Percentiles rank a stretch among this genome's conserved stretches.
Evolutionary conservation across 2,888 invertebrate genomes (phyloP).

Genomic region (Protonemura montana): DNA sequence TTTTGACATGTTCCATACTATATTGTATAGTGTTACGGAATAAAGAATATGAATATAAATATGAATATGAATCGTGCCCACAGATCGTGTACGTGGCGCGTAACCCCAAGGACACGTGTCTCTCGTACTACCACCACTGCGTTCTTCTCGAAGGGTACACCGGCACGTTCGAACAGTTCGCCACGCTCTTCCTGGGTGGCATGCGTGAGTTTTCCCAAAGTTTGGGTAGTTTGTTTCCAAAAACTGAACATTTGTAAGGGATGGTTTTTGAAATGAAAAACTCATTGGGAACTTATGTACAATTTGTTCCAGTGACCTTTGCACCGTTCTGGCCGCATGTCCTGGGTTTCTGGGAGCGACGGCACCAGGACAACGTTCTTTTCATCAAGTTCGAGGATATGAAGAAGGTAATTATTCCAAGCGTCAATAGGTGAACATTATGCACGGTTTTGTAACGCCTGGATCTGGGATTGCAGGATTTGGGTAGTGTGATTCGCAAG

Average conservation of each 20-base stretch:
- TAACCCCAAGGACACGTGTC: slow-evolving; percentile 75
- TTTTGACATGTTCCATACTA: too few relatives aligned
- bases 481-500: slow-evolving; percentile 61
- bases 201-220: slow-evolving; percentile 8
- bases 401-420: slow-evolving; percentile 66
- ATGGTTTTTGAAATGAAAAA: too few relatives aligned
- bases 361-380: slow-evolving; percentile 74
- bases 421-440: too few relatives aligned
- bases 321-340: slow-evolving; percentile 70
- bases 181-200: slow-evolving; percentile 65
- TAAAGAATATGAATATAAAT: too few relatives aligned
- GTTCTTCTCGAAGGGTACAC: slow-evolving; percentile 66
- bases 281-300: too few relatives aligned
- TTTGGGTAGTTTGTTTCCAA: too few relatives aligned
- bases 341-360: slow-evolving; percentile 72
- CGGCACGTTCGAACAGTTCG: slow-evolving; percentile 66
- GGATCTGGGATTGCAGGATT: slow-evolving; percentile 55
- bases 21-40: too few relatives aligned
- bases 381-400: slow-evolving; percentile 85
- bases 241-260: too few relatives aligned
- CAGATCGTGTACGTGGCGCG: slow-evolving; percentile 75
- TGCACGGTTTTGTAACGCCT: too few relatives aligned
- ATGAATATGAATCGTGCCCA: neutral
- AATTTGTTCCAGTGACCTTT: slow-evolving; percentile 53
- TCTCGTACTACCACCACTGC: slow-evolving; percentile 75